Evolutionary conservation across 2,888 invertebrate genomes (phyloP), one percentile per base, ranked within the genome.

Genomic region (Elmis aenea): DNA sequence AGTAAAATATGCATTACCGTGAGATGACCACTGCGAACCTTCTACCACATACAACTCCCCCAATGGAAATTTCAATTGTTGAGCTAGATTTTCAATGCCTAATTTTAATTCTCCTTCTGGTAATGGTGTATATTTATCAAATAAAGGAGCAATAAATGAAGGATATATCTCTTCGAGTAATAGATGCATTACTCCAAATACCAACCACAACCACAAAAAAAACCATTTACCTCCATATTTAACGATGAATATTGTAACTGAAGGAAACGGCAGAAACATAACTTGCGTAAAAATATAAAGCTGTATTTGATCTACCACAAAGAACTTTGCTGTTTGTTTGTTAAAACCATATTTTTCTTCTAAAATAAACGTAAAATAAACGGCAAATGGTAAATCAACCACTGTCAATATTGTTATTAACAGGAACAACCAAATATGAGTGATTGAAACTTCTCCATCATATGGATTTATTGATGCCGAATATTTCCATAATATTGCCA

Each of bases 341-440:
- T 99, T 99, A 62, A 99, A 99, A 1, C 97, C 97, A 72, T 95
- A 94, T 53, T 81, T 85, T 63, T 94, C 85, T 70, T 99, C 99
- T 33, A 99, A 70, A 1, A 94, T 81, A 75, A 99, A 99, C 11
- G 85, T 91, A 38, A 81, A 77, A 68, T 97, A 99, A 28, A 92
- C 69, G 31, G 79, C 79, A 59, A 94, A 85, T 6, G 97, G 96
- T 57, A 92, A 66, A 48, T 81, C 79, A 10, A 81, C 70, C 31
- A 87, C 56, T 25, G 88, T 55, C 22, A 79, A 77, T 48, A 79
- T 81, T 45, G 87, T 72, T 5, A 84, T 51, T 46, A 83, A 83
- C 22, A 84, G 74, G 33, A 88, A 60, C 53, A 89, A 75, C 67
- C 93, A 97, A 13, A 84, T 71, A 50, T 87, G 79, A 55, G 93